Evolutionary conservation across 2,797 vertebrate genomes (phyloP), one percentile per base, ranked within the genome.

Genomic region (Sebastiscus tertius): DNA sequence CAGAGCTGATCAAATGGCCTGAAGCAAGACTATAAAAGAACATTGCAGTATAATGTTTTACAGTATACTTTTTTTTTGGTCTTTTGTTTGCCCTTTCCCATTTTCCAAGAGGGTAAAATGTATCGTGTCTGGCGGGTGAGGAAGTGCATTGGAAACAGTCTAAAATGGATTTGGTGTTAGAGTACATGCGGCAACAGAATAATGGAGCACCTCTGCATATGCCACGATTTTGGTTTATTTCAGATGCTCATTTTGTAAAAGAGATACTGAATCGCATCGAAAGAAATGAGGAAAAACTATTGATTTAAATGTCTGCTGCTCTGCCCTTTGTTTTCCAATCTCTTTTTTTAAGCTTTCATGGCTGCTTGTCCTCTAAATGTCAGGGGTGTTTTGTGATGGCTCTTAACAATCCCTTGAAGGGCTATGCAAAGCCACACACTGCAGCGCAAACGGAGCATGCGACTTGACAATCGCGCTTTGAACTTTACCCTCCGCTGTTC

Each of bases 1-100:
- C 88, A 79, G 86, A 93, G 91, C 88, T 90, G 93, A 94, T 93
- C 92, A 93, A 93, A 94, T 92, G 87, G 92, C 93, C 91, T 73
- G 81, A 80, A 90, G 93, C 88, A 80, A 86, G 80, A 79, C 88
- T 86, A 85, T 93, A 88, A 93, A 91, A 92, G 89, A 93, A 92
- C 92, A 89, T 80, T 85, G 92, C 88, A 81, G 84, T 80, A 79
- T 87, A 92, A 92, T 93, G 89, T 93, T 93, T 92, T 92, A 93
- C 90, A 90, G 78, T 92, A 83, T 88, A 59, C 82, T 80, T 88
- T 87, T 84, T 85, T 90, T 88, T 80, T 82, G 59, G 27, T 88
- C 80, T 77, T 87, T 83, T 91, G 82, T 89, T 93, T 92, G 91
- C 92, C 92, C 92, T 93, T 92, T 90, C 77, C 85, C 76, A 75